Evolutionary conservation across 1,140 invertebrate species (phyloP), one percentile per base, ranked within the genome.

Genomic region (Pissodes strobi): DNA sequence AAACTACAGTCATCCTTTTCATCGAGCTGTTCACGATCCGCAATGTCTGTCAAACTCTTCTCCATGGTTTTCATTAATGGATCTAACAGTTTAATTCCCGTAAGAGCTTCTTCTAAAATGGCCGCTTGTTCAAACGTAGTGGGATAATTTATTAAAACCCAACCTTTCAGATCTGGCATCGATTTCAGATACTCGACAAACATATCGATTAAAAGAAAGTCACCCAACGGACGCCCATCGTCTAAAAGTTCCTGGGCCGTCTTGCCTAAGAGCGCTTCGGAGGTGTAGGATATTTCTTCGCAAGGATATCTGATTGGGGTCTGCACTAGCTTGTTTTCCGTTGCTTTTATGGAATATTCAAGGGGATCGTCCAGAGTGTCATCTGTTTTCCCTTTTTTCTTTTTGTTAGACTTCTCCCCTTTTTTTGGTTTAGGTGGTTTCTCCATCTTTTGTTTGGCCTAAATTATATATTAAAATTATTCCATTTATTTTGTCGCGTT

Each of bases 81-180:
- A 19, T 52, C 37, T n/a, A 56, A 56, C 1, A 68, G 30, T 6
- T 19, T 25, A 19, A 45, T 17, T 37, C 68, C 68, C 18, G 68
- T 71, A 10, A 78, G 61, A 45, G 55, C 57, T 67, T 82, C 79
- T 71, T 87, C 85, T 8, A 87, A 69, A 25, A 81, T 78, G 68
- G 79, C 76, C 27, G 85, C 82, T 75, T 87, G 81, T 12, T 79
- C 70, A 53, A 84, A 82, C 17, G 74, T 81, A 53, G 79, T 80
- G 1, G 86, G 86, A 75, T 83, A 88, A 72, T 87, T 85, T 49
- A 87, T 74, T 17, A 87, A 77, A 30, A 82, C 82, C 80, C 86
- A 88, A 3, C 86, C 85, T 46, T 81, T 70, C 30, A 82, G 78
- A 61, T 80, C 66, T 3, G 68, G 46, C 27, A 83, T 72, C 25